Evolutionary conservation across 1,140 invertebrate genomes (phyloP).

Genomic region (Lutraria rhynchaena): DNA sequence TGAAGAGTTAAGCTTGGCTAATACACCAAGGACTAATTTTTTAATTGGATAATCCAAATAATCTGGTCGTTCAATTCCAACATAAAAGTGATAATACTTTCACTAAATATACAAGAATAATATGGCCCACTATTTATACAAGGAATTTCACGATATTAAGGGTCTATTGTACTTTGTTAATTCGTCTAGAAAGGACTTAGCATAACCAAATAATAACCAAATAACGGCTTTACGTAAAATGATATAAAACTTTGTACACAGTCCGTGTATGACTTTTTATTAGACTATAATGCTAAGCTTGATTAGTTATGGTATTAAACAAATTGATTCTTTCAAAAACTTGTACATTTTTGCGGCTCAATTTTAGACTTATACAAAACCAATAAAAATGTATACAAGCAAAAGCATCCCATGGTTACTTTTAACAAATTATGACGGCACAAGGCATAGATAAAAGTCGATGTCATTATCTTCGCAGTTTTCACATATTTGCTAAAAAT

Average conservation of each 20-base stretch:
- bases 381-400: too few species aligned
- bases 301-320: neutral
- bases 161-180: too few species aligned
- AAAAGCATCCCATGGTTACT: too few species aligned
- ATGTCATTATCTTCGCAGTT: neutral
- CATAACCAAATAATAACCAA: conserved; percentile 4
- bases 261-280: too few species aligned
- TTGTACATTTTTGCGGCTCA: neutral
- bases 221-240: conserved; percentile 33
- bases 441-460: too few species aligned
- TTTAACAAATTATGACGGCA: too few species aligned
- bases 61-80: neutral
- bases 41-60: conserved; percentile 28
- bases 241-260: conserved; percentile 36
- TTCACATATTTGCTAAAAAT: conserved; percentile 27
- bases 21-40: neutral
- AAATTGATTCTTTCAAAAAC: neutral
- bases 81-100: conserved; percentile 16
- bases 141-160: conserved; percentile 10
- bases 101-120: conserved; percentile 39
- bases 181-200: too few species aligned
- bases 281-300: neutral
- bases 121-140: conserved; percentile 40
- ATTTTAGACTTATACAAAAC: too few species aligned
- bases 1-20: too few species aligned